phyloP scores from a whole-genome alignment of 1,140 invertebrate species.

The Bombus turneri region DNA sequence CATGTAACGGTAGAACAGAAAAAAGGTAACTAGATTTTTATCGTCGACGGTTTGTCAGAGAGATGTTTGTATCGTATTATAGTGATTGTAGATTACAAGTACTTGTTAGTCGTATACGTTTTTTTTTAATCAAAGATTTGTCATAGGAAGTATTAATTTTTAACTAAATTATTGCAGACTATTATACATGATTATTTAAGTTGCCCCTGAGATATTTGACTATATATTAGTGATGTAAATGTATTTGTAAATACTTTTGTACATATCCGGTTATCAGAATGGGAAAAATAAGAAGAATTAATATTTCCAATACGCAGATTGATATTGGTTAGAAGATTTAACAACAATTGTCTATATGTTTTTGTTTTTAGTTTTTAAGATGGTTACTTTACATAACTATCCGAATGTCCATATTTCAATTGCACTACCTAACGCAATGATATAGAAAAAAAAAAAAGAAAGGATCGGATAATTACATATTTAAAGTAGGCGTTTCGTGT shows the following conservation, averaged over 20 bases:
- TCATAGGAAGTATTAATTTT: slow-evolving; percentile 68
- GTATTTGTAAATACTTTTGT: slow-evolving; percentile 75
- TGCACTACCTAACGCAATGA: slow-evolving; percentile 40
- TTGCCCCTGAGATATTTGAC: slow-evolving; percentile 59
- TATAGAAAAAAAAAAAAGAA: not conserved
- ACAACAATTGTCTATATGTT: slow-evolving; percentile 61
- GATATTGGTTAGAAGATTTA: slow-evolving; percentile 62
- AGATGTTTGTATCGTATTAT: slow-evolving; percentile 39
- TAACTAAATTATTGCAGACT: slow-evolving; percentile 73
- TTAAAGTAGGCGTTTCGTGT: slow-evolving; percentile 24
- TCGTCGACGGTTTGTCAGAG: slow-evolving; percentile 9
- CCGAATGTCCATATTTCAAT: slow-evolving; percentile 48
- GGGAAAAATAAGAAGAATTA: slow-evolving; percentile 55
- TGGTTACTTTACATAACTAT: slow-evolving; percentile 40
- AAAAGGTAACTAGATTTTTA: slow-evolving; percentile 42
- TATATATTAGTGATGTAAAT: slow-evolving; percentile 68
- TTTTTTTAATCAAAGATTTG: slow-evolving; percentile 77
- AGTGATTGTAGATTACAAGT: slow-evolving; percentile 51
- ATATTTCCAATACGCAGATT: slow-evolving; percentile 62
- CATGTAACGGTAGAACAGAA: slow-evolving; percentile 4
- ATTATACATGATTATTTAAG: slow-evolving; percentile 57
- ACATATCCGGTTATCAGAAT: slow-evolving; percentile 69
- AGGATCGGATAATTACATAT: slow-evolving; percentile 22
- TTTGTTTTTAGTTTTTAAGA: slow-evolving; percentile 56
- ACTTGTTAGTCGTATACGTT: slow-evolving; percentile 65